Base-by-base conservation (phyloP, 2,888 invertebrate species). In the Noctua comes region DNA sequence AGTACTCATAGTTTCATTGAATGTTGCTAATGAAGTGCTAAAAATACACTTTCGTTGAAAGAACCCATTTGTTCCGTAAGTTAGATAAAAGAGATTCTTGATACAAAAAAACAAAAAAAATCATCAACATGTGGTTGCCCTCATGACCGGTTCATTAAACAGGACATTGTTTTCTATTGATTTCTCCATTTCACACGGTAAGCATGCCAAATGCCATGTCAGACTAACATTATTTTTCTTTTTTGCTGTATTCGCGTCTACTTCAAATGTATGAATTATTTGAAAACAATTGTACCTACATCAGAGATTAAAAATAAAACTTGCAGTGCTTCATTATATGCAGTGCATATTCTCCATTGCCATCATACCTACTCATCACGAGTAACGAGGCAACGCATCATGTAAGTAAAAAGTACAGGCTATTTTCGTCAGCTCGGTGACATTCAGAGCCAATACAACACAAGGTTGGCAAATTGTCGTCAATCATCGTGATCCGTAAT, bases 391-490 rank as follows among this genome's bases (percentile, higher is more conserved):
- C 80, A 77, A 70, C 54, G 68, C 46, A 68, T 82, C 73, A 36
- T 82, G 62, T 82, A 84, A 81, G 78, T 54, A 68, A 74, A 74
- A 80, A 51, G 43, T 74, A 76, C 78, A 73, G 65, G 82, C 69
- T 88, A 86, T 88, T 88, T 85, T 82, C 65, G 81, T 86, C 85
- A 80, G 77, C 81, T 79, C 79, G 36, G 72, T 89, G 90, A 86
- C 91, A 88, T 91, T 89, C 88, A 76, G 80, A 79, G 79, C 82
- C 83, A 83, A 86, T 84, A 82, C 81, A 82, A 81, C 71, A 83
- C 91, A 91, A 92, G 89, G 91, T 86, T 90, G 82, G 82, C 83
- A 87, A 89, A 88, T 90, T 89, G 86, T 79, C 84, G 87, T 82
- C 85, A 83, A 86, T 88, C 84, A 86, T 89, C 86, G 86, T 76